Conservation (phyloP, 2,888 invertebrate genomes). For the Netelia virgata region DNA sequence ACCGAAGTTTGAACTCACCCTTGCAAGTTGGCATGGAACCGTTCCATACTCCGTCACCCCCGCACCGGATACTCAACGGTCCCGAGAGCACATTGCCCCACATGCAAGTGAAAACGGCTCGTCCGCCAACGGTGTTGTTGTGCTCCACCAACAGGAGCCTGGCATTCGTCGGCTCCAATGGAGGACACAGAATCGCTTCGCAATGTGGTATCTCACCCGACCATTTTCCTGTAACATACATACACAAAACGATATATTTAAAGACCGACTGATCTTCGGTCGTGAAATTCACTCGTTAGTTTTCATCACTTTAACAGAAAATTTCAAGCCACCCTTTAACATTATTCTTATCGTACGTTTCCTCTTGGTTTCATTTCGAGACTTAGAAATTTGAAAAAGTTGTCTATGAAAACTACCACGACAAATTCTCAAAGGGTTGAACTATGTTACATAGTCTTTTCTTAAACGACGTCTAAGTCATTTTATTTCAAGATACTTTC, state of each 20-base stretch:
- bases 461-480: too few species aligned
- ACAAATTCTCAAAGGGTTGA: too few species aligned
- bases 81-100: conserved; percentile 94
- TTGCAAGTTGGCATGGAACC: conserved; percentile 91
- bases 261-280: conserved; percentile 31
- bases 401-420: too few species aligned
- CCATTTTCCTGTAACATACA: conserved; percentile 89
- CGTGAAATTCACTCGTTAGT: not conserved
- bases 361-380: too few species aligned
- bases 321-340: too few species aligned
- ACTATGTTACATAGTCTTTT: too few species aligned
- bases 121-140: conserved; percentile 93
- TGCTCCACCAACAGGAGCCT: conserved; percentile 92
- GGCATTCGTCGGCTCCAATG: conserved; percentile 89
- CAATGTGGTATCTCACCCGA: conserved; percentile 91
- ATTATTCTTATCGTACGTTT: too few species aligned
- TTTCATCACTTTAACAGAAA: not conserved
- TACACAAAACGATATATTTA: not conserved
- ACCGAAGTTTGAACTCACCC: conserved; percentile 85
- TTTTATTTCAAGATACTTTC: not conserved
- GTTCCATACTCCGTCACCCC: conserved; percentile 92
- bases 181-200: conserved; percentile 92
- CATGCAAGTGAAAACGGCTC: conserved; percentile 93
- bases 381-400: too few species aligned
- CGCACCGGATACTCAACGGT: conserved; percentile 92